Evolutionary conservation across 1,140 invertebrate genomes (phyloP).

Genomic region (Sycobia sp.): DNA sequence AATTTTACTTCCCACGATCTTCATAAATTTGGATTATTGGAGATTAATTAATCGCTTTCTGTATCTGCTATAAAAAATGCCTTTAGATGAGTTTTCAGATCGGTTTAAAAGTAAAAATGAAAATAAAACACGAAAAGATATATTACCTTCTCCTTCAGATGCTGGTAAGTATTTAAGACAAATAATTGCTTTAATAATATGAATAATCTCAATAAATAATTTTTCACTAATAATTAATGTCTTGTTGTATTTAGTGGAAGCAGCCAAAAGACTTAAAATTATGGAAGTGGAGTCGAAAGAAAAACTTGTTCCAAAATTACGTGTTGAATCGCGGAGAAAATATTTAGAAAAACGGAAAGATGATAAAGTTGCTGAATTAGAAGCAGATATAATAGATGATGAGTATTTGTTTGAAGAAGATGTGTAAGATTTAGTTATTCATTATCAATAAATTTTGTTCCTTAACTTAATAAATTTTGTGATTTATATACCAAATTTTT

Average conservation of each 20-base stretch:
- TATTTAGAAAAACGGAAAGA: conserved; percentile 96
- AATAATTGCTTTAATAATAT: too few relatives aligned
- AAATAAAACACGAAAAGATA: conserved; percentile 83
- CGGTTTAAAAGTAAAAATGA: conserved; percentile 90
- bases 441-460: not conserved
- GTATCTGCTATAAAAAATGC: too few relatives aligned
- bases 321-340: conserved; percentile 88
- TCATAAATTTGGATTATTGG: too few relatives aligned
- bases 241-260: conserved; percentile 66
- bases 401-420: conserved; percentile 92
- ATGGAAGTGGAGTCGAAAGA: conserved; percentile 84
- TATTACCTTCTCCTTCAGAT: conserved; percentile 64
- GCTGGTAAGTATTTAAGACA: conserved; percentile 45
- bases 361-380: conserved; percentile 95
- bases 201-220: too few relatives aligned
- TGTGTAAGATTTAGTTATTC: conserved; percentile 65
- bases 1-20: too few relatives aligned
- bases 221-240: too few relatives aligned
- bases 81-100: conserved; percentile 92
- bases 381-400: conserved; percentile 94
- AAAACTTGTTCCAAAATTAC: conserved; percentile 83
- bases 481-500: conserved; percentile 41
- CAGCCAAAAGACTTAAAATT: conserved; percentile 84
- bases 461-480: not conserved
- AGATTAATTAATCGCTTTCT: too few relatives aligned